These are phyloP conservation scores for Aphelocoma californica DNA, from an alignment of 2,797 vertebrate genomes.

Conservation along the genomic window DNA sequence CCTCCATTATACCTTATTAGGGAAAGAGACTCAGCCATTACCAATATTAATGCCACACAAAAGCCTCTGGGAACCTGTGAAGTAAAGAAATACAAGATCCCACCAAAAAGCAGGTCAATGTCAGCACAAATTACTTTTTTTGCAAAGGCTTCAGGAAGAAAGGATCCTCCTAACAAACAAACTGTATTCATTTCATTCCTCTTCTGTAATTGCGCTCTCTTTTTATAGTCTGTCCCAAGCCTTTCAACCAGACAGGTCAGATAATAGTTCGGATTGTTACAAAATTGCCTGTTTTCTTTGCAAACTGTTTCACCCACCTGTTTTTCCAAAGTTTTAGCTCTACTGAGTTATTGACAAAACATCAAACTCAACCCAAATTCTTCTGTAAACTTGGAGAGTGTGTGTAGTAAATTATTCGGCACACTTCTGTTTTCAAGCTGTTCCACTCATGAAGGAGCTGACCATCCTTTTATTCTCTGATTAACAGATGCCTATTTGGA, in stretches of 20 bases:
- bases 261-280: not conserved
- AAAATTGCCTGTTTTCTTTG: not conserved
- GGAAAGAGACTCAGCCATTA: constrained; percentile 14
- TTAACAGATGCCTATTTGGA: not conserved
- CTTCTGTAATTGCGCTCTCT: not conserved
- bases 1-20: constrained; percentile 12
- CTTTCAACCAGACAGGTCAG: constrained; percentile 8
- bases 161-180: not conserved
- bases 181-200: constrained; percentile 19
- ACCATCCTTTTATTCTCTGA: not conserved
- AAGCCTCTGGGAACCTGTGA: constrained; percentile 13
- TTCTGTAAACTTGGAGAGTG: not conserved
- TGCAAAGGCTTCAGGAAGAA: not conserved
- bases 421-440: not conserved
- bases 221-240: not conserved
- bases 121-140: constrained; percentile 11
- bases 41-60: constrained; percentile 11
- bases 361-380: not conserved
- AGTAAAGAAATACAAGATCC: constrained; percentile 6
- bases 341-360: not conserved
- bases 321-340: constrained; percentile 24
- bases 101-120: not conserved
- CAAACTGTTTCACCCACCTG: not conserved
- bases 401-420: not conserved
- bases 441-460: not conserved